Conservation (phyloP, 2,888 invertebrate genomes). For the Salticus scenicus region DNA sequence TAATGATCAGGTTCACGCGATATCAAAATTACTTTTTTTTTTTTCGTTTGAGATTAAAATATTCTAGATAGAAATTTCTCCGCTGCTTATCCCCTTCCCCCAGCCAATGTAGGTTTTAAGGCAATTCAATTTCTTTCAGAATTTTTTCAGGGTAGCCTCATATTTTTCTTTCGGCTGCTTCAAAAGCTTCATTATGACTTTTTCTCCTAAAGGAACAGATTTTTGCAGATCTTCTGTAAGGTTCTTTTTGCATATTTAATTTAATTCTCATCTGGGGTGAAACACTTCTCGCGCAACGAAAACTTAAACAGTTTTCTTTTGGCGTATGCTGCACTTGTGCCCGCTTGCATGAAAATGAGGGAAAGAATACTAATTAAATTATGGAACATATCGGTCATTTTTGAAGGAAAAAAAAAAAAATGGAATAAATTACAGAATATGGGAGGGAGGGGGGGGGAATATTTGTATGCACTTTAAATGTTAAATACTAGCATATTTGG, state of each 20-base stretch:
- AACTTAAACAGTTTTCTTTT: constrained; percentile 44
- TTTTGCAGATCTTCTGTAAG: constrained; percentile 49
- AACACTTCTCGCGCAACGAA: constrained; percentile 28
- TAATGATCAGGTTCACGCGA: constrained; percentile 15
- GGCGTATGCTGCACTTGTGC: constrained; percentile 14
- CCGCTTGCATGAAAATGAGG: constrained; percentile 9
- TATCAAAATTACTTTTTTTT: constrained; percentile 6
- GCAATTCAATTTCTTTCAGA: constrained; percentile 13
- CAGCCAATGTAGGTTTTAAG: constrained; percentile 1
- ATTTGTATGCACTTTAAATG: no score
- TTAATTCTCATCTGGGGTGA: constrained; percentile 51
- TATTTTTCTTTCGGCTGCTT: constrained; percentile 23
- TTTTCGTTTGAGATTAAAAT: constrained; percentile 3
- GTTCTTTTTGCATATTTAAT: constrained; percentile 62
- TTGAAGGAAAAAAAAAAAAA: background rate
- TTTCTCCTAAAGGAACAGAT: constrained; percentile 49
- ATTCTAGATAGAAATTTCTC: background rate
- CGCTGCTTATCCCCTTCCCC: background rate
- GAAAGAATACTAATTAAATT: background rate
- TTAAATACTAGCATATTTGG: no score
- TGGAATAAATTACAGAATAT: background rate
- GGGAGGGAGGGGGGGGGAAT: no score
- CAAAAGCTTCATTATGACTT: constrained; percentile 58
- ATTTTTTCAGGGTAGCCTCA: background rate
- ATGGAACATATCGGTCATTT: constrained; percentile 2